These are phyloP conservation scores for Pelodytes ibericus DNA, from an alignment of 2,797 vertebrate species.

Conservation along the genomic window DNA sequence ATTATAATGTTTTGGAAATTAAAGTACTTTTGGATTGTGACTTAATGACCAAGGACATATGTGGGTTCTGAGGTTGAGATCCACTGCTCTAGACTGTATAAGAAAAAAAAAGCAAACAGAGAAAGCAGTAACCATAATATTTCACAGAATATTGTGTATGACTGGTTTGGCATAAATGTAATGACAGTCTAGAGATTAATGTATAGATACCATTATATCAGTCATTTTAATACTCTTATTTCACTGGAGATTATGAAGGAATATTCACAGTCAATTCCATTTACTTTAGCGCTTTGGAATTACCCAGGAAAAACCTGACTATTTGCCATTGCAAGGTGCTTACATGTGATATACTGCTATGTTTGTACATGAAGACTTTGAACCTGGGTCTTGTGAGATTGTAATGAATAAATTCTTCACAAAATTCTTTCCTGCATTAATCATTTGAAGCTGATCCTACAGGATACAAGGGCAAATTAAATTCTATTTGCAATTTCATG, in stretches of 20 bases:
- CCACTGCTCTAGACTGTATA: too few relatives aligned
- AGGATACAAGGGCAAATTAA: conserved; percentile 79
- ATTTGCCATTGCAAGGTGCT: conserved; percentile 58
- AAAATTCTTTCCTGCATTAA: conserved; percentile 70
- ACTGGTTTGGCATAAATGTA: conserved; percentile 37
- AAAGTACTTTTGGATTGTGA: too few relatives aligned
- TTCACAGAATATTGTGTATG: conserved; percentile 50
- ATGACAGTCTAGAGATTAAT: conserved; percentile 41
- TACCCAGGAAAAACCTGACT: conserved; percentile 54
- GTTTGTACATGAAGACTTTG: conserved; percentile 60
- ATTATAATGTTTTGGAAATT: too few relatives aligned
- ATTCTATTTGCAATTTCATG: conserved; percentile 83
- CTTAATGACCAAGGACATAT: too few relatives aligned
- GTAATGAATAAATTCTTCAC: conserved; percentile 68
- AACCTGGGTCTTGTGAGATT: conserved; percentile 60
- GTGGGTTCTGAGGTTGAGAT: too few relatives aligned
- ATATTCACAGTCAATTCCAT: conserved; percentile 20
- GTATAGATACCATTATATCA: conserved; percentile 10
- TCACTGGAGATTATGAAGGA: conserved; percentile 29
- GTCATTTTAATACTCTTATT: conserved; percentile 52
- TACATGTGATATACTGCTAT: conserved; percentile 46
- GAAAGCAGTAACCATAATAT: conserved; percentile 20
- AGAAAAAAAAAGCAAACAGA: not conserved
- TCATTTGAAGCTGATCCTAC: conserved; percentile 75
- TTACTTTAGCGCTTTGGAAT: conserved; percentile 53